phyloP scores from a whole-genome alignment of 2,113 vertebrate species.

The Oceanites oceanicus region DNA sequence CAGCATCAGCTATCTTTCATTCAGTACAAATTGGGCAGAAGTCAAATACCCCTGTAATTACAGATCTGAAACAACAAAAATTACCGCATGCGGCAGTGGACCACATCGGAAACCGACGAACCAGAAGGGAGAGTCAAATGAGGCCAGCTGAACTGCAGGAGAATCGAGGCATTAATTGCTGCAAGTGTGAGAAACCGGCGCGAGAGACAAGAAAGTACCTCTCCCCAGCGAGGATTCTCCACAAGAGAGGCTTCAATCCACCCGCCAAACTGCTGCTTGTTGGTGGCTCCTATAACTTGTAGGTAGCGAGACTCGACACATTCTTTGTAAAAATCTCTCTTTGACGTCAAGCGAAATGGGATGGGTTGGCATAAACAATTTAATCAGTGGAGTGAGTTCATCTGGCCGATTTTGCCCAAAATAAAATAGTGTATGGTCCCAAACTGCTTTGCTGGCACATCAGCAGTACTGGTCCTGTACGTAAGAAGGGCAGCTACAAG shows the following conservation, averaged over 20 bases:
- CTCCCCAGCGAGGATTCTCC: background rate
- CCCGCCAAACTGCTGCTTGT: background rate
- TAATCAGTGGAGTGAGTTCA: background rate
- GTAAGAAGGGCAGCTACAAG: background rate
- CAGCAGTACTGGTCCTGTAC: background rate
- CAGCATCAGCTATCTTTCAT: background rate
- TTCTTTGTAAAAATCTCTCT: background rate
- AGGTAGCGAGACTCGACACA: fast-evolving
- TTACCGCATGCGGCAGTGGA: background rate
- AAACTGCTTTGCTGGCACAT: background rate
- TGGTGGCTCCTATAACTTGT: background rate
- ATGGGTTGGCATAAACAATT: background rate
- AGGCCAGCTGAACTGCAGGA: background rate
- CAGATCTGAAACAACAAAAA: background rate
- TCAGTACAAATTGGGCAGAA: background rate
- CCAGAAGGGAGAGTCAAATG: background rate
- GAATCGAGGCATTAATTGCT: background rate
- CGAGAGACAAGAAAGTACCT: background rate
- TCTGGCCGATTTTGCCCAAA: background rate
- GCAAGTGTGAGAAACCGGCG: background rate
- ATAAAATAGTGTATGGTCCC: background rate
- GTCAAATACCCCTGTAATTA: background rate
- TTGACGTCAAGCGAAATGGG: background rate
- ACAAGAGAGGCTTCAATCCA: background rate
- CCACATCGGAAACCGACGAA: background rate